Evolutionary conservation across 2,888 invertebrate genomes (phyloP), one percentile per base, ranked within the genome.

Genomic region (Xestia ashworthii): DNA sequence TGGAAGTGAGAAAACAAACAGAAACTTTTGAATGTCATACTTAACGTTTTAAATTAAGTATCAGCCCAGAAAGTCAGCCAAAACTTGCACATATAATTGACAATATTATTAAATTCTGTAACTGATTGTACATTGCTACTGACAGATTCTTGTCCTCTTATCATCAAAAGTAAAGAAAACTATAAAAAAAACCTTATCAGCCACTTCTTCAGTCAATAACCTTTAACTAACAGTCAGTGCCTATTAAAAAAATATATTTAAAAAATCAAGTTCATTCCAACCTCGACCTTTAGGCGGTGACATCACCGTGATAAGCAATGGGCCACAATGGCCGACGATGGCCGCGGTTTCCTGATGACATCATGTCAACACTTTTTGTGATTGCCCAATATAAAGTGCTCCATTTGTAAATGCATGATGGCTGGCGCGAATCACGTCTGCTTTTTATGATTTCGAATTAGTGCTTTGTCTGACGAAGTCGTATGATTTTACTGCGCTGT

Each of bases 201-300:
- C 16, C 32, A 48, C 38, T 71, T n/a, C 16, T 62, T 60, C 78
- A 74, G 89, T 88, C 87, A 88, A 87, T 80, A 78, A 88, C 76
- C 85, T 68, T 70, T 68, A 69, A 46, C 25, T 44, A 38, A 81
- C 71, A 75, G 55, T 68, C 50, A 44, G 62, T 32, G 69, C n/a
- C 38, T 78, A 71, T 46, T 46, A 32, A 73, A 68, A 85, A 80
- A 55, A 32, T 19, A 53, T 46, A n/a, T 44, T 55, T 70, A 64
- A 62, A 62, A 85, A 80, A 78, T 82, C 81, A 83, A 83, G 83
- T 78, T 85, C 80, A 71, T 9, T 66, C 19, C 38, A 81, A 77
- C 88, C 89, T 87, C 87, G 84, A 89, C 89, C 89, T 89, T 89
- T 90, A 76, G 11, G 46, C 60, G 77, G 73, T 89, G 89, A 89